Conservation (phyloP, 2,113 vertebrate species). For the Leptodactylus fuscus region DNA sequence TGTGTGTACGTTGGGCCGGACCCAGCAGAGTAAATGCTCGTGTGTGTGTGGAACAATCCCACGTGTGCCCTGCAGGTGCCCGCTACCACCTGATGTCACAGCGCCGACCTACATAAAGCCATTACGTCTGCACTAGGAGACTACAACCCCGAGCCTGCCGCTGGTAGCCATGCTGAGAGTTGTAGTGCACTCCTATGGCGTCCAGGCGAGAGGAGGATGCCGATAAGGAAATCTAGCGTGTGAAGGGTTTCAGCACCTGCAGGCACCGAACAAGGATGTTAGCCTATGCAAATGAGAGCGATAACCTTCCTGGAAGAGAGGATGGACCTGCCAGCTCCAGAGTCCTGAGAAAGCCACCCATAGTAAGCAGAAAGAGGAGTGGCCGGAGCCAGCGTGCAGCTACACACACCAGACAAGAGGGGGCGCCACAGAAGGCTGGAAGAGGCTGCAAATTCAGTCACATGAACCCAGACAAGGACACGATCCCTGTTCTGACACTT, state of each 20-base stretch:
- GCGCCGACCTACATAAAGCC: neutral
- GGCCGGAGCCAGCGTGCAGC: too few relatives aligned
- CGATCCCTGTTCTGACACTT: too few relatives aligned
- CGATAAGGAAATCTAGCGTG: too few relatives aligned
- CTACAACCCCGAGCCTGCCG: neutral
- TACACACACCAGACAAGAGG: too few relatives aligned
- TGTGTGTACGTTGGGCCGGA: conserved; percentile 15
- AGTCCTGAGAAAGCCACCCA: neutral
- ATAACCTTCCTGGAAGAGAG: neutral
- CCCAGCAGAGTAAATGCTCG: neutral
- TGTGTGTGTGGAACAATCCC: neutral
- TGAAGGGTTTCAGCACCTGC: too few relatives aligned
- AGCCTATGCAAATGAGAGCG: neutral
- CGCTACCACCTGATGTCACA: neutral
- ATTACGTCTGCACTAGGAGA: neutral
- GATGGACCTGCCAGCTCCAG: neutral
- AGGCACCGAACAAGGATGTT: neutral
- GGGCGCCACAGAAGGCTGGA: too few relatives aligned
- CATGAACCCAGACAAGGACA: too few relatives aligned
- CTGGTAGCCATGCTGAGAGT: neutral
- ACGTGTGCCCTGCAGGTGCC: neutral
- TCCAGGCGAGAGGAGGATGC: too few relatives aligned
- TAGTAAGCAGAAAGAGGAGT: too few relatives aligned
- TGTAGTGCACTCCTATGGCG: neutral
- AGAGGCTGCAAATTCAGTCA: too few relatives aligned